Evolutionary conservation across 2,113 vertebrate genomes (phyloP), one percentile per base, ranked within the genome.

Genomic region (Dolichallabes microphthalmus): DNA sequence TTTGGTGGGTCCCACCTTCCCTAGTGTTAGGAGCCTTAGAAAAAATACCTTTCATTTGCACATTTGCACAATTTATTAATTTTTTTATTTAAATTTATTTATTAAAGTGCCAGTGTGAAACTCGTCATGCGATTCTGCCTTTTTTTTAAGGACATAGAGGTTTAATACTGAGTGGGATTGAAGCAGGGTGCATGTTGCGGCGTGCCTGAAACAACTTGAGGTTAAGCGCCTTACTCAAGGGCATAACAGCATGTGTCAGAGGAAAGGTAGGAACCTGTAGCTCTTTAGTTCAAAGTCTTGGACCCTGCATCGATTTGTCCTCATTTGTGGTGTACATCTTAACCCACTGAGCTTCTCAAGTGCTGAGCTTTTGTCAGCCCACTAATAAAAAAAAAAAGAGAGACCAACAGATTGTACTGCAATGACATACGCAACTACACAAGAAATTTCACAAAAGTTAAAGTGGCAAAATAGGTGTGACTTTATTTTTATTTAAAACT

Each of bases 171-270:
- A 60, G 64, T 61, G 25, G 63, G 64, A 73, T 35, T 71, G 35
- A 73, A 12, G 68, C 68, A 30, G 84, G 32, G 84, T 60, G 77
- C 35, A 80, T 71, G 76, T 69, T 85, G 22, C 45, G n/a, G 83
- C 61, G 39, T 53, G 58, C 17, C 32, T 57, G 35, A 14, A 35
- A 85, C 35, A 58, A 50, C 55, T 80, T 53, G 15, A 73, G 55
- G 66, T 73, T 80, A 80, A 85, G 77, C 45, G 27, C 20, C 53
- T 68, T 32, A 73, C 39, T 85, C 55, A 80, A 45, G 76, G 76
- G 25, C 69, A 58, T 71, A 69, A 73, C 77, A 85, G 84, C 77
- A 63, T 68, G 64, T 25, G 30, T 71, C 66, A 68, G 55, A 85
- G 19, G 19, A 73, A 80, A 73, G 7, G 53, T n/a, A 80, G 53